Conservation (phyloP, 2,113 vertebrate species). For the Phaetusa simplex region DNA sequence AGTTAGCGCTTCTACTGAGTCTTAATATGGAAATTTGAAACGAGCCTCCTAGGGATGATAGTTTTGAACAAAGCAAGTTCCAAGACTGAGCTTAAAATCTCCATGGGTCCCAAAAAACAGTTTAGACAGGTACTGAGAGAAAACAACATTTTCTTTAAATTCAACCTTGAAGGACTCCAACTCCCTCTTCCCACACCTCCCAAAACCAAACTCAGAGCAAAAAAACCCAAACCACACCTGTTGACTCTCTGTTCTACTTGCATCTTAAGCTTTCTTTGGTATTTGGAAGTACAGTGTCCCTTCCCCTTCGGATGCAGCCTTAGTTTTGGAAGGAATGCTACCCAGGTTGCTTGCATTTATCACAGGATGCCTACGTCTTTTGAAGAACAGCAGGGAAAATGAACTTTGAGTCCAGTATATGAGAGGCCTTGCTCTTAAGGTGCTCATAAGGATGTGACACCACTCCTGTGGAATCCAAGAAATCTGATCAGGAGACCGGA, state of each 20-base stretch:
- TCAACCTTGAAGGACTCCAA: not conserved
- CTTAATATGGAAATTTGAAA: not conserved
- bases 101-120: not conserved
- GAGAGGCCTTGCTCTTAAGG: not conserved
- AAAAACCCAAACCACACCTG: not conserved
- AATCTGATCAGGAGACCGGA: not conserved
- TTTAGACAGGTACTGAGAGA: not conserved
- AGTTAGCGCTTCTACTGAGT: not conserved
- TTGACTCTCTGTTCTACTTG: not conserved
- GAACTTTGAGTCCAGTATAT: not conserved
- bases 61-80: not conserved
- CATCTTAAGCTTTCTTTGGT: not conserved
- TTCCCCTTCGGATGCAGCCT: not conserved
- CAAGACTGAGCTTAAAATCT: not conserved
- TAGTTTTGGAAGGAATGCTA: not conserved
- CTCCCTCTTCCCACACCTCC: not conserved
- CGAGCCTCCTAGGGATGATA: not conserved
- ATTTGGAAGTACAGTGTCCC: not conserved
- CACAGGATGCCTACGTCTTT: not conserved
- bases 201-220: not conserved
- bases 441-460: not conserved
- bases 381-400: not conserved
- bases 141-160: not conserved
- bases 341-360: not conserved
- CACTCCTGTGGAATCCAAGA: not conserved